Conservation (phyloP, 2,113 vertebrate species). For the Colinus virginianus region DNA sequence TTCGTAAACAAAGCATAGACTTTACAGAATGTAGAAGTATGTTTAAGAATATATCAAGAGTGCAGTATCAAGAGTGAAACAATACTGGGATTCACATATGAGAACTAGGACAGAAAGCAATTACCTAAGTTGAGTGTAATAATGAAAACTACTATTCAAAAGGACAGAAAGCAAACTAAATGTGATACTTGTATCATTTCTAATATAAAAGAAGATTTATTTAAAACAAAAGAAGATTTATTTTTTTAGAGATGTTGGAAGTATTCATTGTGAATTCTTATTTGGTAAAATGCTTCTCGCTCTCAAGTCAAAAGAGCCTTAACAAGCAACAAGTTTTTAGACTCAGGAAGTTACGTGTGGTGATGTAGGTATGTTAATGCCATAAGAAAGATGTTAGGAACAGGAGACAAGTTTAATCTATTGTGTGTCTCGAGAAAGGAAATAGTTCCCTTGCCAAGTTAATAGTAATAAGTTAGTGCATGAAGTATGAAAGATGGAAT, state of each 20-base stretch:
- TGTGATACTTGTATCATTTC: neutral
- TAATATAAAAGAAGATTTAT: neutral
- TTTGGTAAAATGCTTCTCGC: neutral
- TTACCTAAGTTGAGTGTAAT: neutral
- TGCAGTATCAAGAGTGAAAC: neutral
- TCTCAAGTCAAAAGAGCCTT: neutral
- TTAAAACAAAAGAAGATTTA: neutral
- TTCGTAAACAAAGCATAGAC: neutral
- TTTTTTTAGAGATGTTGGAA: neutral
- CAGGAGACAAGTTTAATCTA: slow-evolving; percentile 31
- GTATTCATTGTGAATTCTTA: neutral
- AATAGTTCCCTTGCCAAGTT: slow-evolving; percentile 19
- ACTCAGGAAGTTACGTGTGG: neutral
- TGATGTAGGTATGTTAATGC: neutral
- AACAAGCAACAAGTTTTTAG: neutral
- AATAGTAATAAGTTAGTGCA: neutral
- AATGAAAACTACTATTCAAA: neutral
- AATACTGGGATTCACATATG: neutral
- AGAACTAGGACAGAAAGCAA: neutral
- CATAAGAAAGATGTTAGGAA: slow-evolving; percentile 33
- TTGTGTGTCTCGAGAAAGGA: slow-evolving; percentile 44
- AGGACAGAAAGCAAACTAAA: neutral
- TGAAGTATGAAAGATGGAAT: slow-evolving; percentile 24
- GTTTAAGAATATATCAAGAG: neutral
- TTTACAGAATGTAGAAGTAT: neutral